Evolutionary conservation across 2,113 vertebrate species (phyloP).

Genomic region (Lycocorax pyrrhopterus): DNA sequence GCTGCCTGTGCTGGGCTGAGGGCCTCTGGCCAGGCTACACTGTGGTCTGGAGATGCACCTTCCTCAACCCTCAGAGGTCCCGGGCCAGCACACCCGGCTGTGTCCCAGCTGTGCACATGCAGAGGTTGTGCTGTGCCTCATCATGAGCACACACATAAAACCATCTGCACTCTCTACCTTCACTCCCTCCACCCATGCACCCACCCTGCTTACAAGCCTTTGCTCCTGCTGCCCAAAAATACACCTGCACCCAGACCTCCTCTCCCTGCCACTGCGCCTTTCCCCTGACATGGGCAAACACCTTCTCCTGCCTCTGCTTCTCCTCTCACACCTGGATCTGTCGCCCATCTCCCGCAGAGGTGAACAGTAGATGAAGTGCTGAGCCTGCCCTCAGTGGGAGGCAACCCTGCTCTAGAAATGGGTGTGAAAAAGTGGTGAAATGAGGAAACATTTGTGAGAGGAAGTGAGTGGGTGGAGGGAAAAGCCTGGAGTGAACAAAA

Average conservation of each 20-base stretch:
- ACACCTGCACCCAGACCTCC: background rate
- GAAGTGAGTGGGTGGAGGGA: slow-evolving; percentile 50
- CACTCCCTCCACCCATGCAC: background rate
- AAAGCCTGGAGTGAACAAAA: slow-evolving; percentile 25
- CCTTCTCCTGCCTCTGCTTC: background rate
- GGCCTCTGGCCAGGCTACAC: background rate
- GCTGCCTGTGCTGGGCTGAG: background rate
- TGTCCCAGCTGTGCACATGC: background rate
- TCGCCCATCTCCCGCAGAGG: fast-evolving
- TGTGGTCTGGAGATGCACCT: background rate
- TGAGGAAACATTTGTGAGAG: slow-evolving; percentile 13
- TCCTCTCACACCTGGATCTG: background rate
- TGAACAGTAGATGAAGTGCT: background rate
- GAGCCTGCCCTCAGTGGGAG: background rate
- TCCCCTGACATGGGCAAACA: background rate
- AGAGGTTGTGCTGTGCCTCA: background rate
- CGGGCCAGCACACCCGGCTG: fast-evolving
- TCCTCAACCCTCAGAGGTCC: background rate
- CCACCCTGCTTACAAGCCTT: background rate
- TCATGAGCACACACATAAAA: background rate
- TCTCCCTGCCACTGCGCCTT: background rate
- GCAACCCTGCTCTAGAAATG: background rate
- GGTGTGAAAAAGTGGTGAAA: background rate
- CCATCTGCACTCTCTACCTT: background rate
- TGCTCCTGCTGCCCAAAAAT: background rate